Evolutionary conservation across 1,140 invertebrate species (phyloP).

Genomic region (Pseudachorutes palmiensis): DNA sequence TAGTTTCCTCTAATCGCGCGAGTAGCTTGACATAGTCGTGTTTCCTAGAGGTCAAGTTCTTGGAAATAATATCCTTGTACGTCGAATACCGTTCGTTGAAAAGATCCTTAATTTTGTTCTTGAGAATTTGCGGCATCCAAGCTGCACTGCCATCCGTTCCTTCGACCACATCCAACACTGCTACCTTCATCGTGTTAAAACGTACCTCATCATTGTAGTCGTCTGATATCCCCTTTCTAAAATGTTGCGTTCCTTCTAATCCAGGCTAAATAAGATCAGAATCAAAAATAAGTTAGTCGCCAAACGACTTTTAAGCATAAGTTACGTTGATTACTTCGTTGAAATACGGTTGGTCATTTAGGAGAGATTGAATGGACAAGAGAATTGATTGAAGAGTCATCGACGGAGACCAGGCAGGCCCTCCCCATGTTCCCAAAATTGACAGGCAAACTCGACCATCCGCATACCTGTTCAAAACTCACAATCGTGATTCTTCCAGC

Average conservation of each 20-base stretch:
- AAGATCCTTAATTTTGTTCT: not conserved
- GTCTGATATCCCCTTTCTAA: slow-evolving; percentile 45
- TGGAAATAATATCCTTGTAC: not conserved
- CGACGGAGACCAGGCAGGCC: slow-evolving; percentile 54
- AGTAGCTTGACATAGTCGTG: slow-evolving; percentile 2
- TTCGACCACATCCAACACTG: slow-evolving; percentile 47
- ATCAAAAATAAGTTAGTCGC: not conserved
- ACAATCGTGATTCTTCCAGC: too few species aligned
- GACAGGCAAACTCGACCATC: slow-evolving; percentile 58
- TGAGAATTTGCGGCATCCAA: not conserved
- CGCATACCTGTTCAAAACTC: slow-evolving; percentile 37
- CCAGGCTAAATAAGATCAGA: not conserved
- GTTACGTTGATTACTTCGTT: slow-evolving; percentile 44
- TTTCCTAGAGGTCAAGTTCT: not conserved
- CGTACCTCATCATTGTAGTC: slow-evolving; percentile 46
- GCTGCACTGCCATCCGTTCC: not conserved
- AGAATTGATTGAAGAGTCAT: slow-evolving; percentile 51
- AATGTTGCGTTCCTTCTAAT: slow-evolving; percentile 32
- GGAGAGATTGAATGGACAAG: slow-evolving; percentile 53
- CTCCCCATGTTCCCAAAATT: slow-evolving; percentile 56
- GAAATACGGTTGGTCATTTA: slow-evolving; percentile 56
- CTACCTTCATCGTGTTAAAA: slow-evolving; percentile 46
- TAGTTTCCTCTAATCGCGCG: not conserved
- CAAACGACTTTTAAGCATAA: not conserved
- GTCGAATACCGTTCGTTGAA: not conserved